Base-by-base conservation (phyloP, 2,113 vertebrate species). In the Daubentonia madagascariensis region DNA sequence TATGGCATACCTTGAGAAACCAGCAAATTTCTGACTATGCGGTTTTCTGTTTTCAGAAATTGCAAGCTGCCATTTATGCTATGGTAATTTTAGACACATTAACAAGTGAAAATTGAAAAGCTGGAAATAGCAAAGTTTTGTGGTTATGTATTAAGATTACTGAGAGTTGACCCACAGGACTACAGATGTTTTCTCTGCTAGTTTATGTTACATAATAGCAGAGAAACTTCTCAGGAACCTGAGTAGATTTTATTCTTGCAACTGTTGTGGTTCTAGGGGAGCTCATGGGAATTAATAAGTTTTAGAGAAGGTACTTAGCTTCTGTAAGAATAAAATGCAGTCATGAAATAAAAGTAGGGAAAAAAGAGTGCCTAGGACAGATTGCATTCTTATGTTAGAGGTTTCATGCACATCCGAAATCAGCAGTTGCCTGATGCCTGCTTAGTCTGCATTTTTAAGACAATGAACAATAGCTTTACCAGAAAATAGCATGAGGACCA, bases 31-130 rank as follows among this genome's bases (percentile, higher is more conserved):
- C 32, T 87, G 40, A 91, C 30, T 11, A 25, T 73, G 16, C 75
- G 7, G 12, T 78, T 70, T 70, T 75, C 65, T 93, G 18, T 83
- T 86, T 84, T 83, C 6, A 12, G n/a, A 96, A 85, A 67, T 67
- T 45, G 12, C 13, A 80, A 81, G 8, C 20, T 93, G 37, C 12
- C 16, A 54, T 85, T 67, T 91, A 88, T 90, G 18, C 28, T 63
- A 5, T 75, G 9, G 25, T 70, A 63, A 61, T 52, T 75, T 84
- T 45, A 91, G 83, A 63, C 45, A 96, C 40, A 88, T 85, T 93
- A 85, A 73, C 54, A 97, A 97, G 83, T 86, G 40, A 93, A 96
- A 94, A 92, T 90, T 91, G 45, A 81, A 43, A 96, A 78, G 28
- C 59, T 45, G 37, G 63, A 76, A 91, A 85, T 59, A 93, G 65